Base-by-base conservation (phyloP, 2,113 vertebrate genomes). In the Cyprinodon brontotheroides region DNA sequence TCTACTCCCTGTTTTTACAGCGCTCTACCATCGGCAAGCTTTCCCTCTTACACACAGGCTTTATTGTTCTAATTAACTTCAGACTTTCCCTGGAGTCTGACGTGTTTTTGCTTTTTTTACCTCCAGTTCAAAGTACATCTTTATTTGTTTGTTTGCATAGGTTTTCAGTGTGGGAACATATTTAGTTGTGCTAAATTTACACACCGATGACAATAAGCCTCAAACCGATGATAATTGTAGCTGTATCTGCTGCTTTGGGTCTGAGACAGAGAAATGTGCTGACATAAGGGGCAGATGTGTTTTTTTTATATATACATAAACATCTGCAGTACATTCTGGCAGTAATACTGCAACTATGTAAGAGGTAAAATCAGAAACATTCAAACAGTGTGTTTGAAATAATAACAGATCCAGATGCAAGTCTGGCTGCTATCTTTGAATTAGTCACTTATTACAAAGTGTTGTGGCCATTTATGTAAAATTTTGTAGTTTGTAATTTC, bases 1-100 rank as follows among this genome's bases (percentile, higher is more conserved):
- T 88, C 87, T 86, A 86, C 85, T 88, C 80, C 78, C 72, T 70
- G 70, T 40, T 77, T 87, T 75, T 60, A 69, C 61, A 74, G 66
- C 75, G 38, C 29, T 71, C 50, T 0, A 63, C 70, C 74, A 61
- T 77, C 47, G 75, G 60, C 40, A 22, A 7, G 20, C 63, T 65
- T 61, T 62, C 53, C 67, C 59, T 11, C 57, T 63, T 59, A 62
- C 65, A 86, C 72, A 86, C 67, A 61, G 64, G 11, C 71, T 57
- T n/a, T 57, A 57, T 57, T 57, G 50, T 57, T 57, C 77, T 50
- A 67, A 74, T 72, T 67, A 37, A 80, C 79, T 75, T 77, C 61
- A 15, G 74, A 68, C 60, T 69, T 64, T 77, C 60, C 81, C 73
- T 60, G 3, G 70, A 68, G 36, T 38, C 63, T 2, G 48, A 9